Conservation (phyloP, 2,888 invertebrate species). For the Dione juno region DNA sequence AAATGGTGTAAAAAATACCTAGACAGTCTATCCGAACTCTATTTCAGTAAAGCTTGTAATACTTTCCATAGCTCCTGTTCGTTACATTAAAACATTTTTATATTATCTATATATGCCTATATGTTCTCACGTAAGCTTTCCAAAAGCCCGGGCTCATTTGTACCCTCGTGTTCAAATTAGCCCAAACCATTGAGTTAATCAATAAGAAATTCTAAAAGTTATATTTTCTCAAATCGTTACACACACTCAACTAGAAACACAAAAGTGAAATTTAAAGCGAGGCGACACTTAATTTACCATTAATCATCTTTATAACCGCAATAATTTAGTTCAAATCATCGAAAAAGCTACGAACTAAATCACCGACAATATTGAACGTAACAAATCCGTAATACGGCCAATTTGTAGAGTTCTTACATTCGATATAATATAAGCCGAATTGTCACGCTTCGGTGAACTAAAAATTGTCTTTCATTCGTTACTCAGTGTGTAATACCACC, state of each 20-base stretch:
- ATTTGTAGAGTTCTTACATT: constrained; percentile 24
- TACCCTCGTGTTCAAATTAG: no score
- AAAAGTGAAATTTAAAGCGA: constrained; percentile 6
- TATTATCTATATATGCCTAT: no score
- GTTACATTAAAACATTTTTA: no score
- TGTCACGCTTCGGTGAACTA: constrained; percentile 50
- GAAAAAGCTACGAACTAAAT: constrained; percentile 26
- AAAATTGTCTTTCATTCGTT: constrained; percentile 60
- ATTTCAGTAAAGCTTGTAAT: no score
- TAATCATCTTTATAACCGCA: constrained; percentile 15
- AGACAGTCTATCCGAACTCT: no score
- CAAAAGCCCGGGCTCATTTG: no score
- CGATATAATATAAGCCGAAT: constrained; percentile 37
- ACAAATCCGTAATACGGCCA: constrained; percentile 25
- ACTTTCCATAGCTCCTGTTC: no score
- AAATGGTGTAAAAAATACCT: no score
- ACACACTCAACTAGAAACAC: not conserved
- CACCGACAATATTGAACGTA: constrained; percentile 27
- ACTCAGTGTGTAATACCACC: not conserved
- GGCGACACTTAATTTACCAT: constrained; percentile 14
- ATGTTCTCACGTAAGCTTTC: no score
- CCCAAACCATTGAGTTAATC: no score
- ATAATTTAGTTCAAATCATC: constrained; percentile 26
- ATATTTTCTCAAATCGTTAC: no score
- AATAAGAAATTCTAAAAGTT: no score